phyloP scores from a whole-genome alignment of 2,888 invertebrate genomes.

The Apamea sordens region DNA sequence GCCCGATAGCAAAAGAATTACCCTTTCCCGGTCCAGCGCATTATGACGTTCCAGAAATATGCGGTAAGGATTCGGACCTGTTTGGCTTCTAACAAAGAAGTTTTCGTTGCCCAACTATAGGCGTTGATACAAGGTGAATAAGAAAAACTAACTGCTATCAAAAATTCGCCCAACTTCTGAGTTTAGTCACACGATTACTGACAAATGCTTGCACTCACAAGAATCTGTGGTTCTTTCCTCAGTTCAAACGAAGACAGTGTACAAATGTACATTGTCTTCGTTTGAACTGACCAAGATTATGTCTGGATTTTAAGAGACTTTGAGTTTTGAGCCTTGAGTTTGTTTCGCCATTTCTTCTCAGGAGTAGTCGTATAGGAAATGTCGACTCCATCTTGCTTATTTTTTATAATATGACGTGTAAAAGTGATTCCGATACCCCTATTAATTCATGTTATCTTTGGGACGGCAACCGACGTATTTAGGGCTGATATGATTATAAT shows the following conservation, averaged over 20 bases:
- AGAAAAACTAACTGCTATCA: not conserved
- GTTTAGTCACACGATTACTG: not conserved
- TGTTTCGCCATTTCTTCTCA: not conserved
- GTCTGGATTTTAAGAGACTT: not conserved
- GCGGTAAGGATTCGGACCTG: slow-evolving; percentile 70
- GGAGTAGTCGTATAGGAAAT: not conserved
- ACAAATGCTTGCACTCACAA: not conserved
- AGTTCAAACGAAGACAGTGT: too few species aligned
- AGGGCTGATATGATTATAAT: not conserved
- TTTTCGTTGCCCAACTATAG: not conserved
- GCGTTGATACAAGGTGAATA: not conserved
- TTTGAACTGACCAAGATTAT: not conserved
- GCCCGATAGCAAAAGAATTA: slow-evolving; percentile 53
- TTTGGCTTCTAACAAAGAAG: not conserved
- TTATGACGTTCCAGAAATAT: slow-evolving; percentile 79
- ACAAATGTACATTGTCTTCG: too few species aligned
- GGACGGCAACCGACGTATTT: not conserved
- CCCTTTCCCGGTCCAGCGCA: slow-evolving; percentile 75
- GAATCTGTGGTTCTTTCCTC: not conserved
- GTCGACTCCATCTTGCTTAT: not conserved
- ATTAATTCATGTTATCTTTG: not conserved
- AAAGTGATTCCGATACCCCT: not conserved
- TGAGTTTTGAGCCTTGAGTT: not conserved
- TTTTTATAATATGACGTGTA: not conserved
- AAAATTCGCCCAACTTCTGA: not conserved